Conservation (phyloP, 2,797 vertebrate species). For the Microchirus variegatus region DNA sequence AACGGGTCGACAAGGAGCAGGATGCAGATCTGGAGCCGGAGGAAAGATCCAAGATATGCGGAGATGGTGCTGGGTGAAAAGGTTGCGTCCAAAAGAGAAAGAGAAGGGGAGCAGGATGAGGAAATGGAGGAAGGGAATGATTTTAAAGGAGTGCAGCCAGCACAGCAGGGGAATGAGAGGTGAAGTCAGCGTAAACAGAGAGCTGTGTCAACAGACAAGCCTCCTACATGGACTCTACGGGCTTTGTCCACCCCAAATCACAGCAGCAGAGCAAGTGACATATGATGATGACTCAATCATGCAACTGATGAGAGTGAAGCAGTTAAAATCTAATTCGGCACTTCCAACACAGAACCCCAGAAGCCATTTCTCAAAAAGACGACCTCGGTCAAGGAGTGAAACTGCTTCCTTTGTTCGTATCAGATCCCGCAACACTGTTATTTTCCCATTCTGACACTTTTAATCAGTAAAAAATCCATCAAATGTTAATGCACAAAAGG, state of each 20-base stretch:
- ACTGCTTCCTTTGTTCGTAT: slow-evolving; percentile 49
- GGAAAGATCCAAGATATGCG: slow-evolving; percentile 23
- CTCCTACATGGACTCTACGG: slow-evolving; percentile 32
- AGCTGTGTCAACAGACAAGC: slow-evolving; percentile 54
- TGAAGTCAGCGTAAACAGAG: slow-evolving; percentile 54
- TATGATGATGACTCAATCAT: slow-evolving; percentile 14
- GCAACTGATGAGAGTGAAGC: slow-evolving; percentile 3
- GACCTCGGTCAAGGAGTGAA: slow-evolving; percentile 10
- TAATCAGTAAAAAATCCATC: slow-evolving; percentile 61
- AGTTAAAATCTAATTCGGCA: slow-evolving; percentile 10
- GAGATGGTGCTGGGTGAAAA: slow-evolving; percentile 21
- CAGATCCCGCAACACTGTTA: slow-evolving; percentile 20
- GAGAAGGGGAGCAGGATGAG: slow-evolving; percentile 29
- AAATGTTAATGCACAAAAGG: slow-evolving; percentile 44
- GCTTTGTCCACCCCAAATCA: slow-evolving; percentile 25
- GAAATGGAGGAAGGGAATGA: slow-evolving; percentile 37
- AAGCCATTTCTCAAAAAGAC: slow-evolving; percentile 2
- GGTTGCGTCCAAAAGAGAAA: slow-evolving; percentile 24
- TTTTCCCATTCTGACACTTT: slow-evolving; percentile 55
- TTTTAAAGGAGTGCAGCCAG: slow-evolving; percentile 43
- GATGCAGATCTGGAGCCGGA: slow-evolving; percentile 54
- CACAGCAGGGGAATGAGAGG: slow-evolving; percentile 49
- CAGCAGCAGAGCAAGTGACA: slow-evolving; percentile 32
- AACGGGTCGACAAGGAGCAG: slow-evolving; percentile 42
- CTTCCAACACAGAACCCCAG: slow-evolving; percentile 1